Evolutionary conservation across 1,140 invertebrate species (phyloP), one percentile per base, ranked within the genome.

Genomic region (Pseudomyrmex concolor): DNA sequence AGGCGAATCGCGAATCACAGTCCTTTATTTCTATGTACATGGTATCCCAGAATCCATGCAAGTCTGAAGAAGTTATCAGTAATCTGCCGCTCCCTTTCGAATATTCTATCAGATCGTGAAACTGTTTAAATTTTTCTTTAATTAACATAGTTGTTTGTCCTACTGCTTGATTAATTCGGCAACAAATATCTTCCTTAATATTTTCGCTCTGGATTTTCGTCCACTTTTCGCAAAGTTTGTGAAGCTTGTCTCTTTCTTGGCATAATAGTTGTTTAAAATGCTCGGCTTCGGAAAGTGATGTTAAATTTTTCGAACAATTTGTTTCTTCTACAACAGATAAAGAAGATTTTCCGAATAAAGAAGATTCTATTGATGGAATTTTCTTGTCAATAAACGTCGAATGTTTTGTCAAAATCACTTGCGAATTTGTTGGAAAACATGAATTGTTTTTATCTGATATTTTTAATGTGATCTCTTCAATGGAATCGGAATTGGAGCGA

Each of bases 1-100:
- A 94, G 3, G 92, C 89, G 84, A 96, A 96, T 5, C 95, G 92
- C 54, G 91, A 91, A 72, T 96, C 91, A 13, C 96, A 93, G 86
- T 96, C 94, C 5, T 94, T 93, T 71, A 96, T 94, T 90, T 97
- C 96, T 78, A 96, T 95, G 63, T 95, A 95, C 10, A 96, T 94
- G 95, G 96, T 96, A 54, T 97, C 96, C 97, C 97, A 97, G 93
- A 97, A 97, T 2, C 96, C 97, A 91, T 97, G 95, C 0, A 97
- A 93, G 92, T 97, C 97, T 50, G 94, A 92, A 62, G 95, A 95
- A 0, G 94, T 95, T 1, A 97, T 95, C 45, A 94, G 91, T 67
- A 95, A 95, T 86, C 95, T 13, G 10, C 50, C 13, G 50, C 13
- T 13, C 13, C 13, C 50, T 51, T 51, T 51, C 13, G 9, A 12